These are phyloP conservation scores for Drosophila jambulina DNA, from an alignment of 1,140 invertebrate genomes.

Conservation along the genomic window DNA sequence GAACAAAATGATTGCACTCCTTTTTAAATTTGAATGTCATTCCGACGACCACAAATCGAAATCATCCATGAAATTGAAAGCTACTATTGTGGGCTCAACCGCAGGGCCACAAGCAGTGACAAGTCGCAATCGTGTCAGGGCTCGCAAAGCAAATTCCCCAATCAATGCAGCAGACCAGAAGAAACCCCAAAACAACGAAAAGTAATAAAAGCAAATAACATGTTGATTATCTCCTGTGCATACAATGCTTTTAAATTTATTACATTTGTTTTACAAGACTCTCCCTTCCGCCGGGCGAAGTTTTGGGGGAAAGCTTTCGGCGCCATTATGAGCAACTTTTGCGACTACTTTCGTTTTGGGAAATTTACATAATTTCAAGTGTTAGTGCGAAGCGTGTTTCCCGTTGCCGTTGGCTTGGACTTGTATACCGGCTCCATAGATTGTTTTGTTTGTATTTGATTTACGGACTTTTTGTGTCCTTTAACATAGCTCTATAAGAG, in stretches of 20 bases:
- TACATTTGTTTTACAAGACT: slow-evolving; percentile 69
- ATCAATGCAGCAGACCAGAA: slow-evolving; percentile 24
- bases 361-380: slow-evolving; percentile 66
- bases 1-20: background rate
- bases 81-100: slow-evolving; percentile 6
- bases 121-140: background rate
- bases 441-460: slow-evolving; percentile 6
- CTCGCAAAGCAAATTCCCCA: slow-evolving; percentile 10
- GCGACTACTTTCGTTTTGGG: slow-evolving; percentile 48
- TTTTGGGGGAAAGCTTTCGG: slow-evolving; percentile 10
- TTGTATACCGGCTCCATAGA: background rate
- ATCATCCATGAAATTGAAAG: slow-evolving; percentile 1
- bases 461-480: background rate
- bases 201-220: slow-evolving; percentile 26
- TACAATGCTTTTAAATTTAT: slow-evolving; percentile 77
- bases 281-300: slow-evolving; percentile 11
- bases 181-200: slow-evolving; percentile 22
- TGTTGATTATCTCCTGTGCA: slow-evolving; percentile 66
- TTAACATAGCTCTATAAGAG: background rate
- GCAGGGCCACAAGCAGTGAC: background rate
- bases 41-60: slow-evolving; percentile 1
- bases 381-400: slow-evolving; percentile 56
- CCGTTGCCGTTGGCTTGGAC: slow-evolving; percentile 26
- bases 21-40: background rate
- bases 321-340: slow-evolving; percentile 58